Base-by-base conservation (phyloP, 2,797 vertebrate genomes). In the Luscinia megarhynchos region DNA sequence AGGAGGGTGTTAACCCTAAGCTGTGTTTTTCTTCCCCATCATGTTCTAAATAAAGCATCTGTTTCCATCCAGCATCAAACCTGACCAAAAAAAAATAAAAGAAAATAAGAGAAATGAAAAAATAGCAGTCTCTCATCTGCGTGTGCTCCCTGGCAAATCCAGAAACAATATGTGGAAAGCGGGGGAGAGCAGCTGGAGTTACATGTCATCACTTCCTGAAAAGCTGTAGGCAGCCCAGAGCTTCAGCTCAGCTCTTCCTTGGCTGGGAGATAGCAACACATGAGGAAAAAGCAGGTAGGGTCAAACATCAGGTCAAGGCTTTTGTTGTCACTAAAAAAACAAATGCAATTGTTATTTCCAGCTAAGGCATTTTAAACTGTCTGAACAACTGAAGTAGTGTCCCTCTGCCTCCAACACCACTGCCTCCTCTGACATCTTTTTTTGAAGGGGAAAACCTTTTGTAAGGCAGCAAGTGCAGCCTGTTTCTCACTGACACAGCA, bases 31-130 rank as follows among this genome's bases (percentile, higher is more conserved):
- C 88, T 95, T 96, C 96, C 84, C 91, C 45, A 92, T 89, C 96
- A 46, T 91, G 87, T 96, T 97, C 96, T 97, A 97, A 97, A 97
- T 96, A 97, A 97, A 98, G 95, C 82, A 80, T 76, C 72, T 93
- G 86, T 94, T 95, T 97, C 92, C 95, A 97, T 90, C 97, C 95
- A 96, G 81, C 95, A 93, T 95, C 83, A 96, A 94, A 95, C 88
- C 91, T 93, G 72, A 84, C 32, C 8, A 76, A 78, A 76, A 46
- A 38, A 38, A 38, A 38, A 46, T 6, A 40, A 62, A 50, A 17
- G 2, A 66, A 62, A 55, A 59, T 2, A 18, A 57, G 51, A 58
- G 2, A 50, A 50, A 67, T 66, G 45, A 14, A 48, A 75, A 61
- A 32, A 27, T 2, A 89, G 16, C 55, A 55, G 63, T 63, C 43